phyloP scores from a whole-genome alignment of 2,113 vertebrate species.

The Eira barbara region DNA sequence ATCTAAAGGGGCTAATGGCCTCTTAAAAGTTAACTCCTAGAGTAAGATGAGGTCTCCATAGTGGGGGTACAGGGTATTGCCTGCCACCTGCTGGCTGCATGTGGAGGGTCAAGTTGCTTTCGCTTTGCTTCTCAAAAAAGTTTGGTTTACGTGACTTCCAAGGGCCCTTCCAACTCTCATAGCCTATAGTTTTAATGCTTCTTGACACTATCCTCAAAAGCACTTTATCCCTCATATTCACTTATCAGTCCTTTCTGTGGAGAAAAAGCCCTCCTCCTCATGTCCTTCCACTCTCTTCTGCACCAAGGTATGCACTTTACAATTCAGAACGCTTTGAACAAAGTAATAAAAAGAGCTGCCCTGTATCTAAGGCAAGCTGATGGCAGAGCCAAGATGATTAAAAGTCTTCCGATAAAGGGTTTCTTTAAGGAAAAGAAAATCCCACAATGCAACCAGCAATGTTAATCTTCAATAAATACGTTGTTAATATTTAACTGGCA shows the following conservation, averaged over 20 bases:
- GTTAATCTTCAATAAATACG: conserved; percentile 79
- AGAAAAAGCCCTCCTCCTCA: not conserved
- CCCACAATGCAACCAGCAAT: conserved; percentile 63
- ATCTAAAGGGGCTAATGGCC: not conserved
- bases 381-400: conserved; percentile 49
- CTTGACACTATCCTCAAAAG: not conserved
- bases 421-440: conserved; percentile 70
- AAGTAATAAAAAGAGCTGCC: conserved; percentile 22
- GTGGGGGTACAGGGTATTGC: not conserved
- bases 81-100: not conserved
- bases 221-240: not conserved
- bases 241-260: not conserved
- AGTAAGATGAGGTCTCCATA: not conserved
- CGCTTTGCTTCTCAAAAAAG: not conserved
- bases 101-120: not conserved
- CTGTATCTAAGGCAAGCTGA: not conserved
- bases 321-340: not conserved
- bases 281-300: not conserved
- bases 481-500: conserved; percentile 83
- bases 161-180: not conserved
- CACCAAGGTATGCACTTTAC: conserved; percentile 22
- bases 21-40: not conserved
- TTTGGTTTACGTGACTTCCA: not conserved
- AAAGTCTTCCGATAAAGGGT: conserved; percentile 59
- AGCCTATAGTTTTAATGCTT: not conserved